Evolutionary conservation across 2,888 invertebrate species (phyloP).

Genomic region (Mythimna ferrago): DNA sequence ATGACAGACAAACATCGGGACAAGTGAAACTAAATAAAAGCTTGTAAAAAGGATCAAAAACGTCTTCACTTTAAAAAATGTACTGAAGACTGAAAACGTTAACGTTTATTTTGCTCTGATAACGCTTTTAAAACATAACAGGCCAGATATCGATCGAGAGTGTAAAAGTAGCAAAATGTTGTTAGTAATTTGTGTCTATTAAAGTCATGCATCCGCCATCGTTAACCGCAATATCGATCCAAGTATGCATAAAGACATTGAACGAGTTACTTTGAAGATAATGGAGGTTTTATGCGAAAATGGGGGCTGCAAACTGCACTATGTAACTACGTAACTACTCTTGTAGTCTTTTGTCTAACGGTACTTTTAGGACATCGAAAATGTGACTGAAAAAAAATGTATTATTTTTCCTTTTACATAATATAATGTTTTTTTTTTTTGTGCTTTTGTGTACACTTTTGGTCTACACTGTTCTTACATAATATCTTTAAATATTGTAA

Average conservation of each 20-base stretch:
- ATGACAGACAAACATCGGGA: too few species aligned
- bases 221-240: slow-evolving; percentile 40
- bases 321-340: background rate
- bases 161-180: slow-evolving; percentile 38
- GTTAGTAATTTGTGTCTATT: slow-evolving; percentile 38
- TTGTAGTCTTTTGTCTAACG: background rate
- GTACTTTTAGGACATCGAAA: too few species aligned
- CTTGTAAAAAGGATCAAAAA: too few species aligned
- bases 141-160: slow-evolving; percentile 32
- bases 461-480: too few species aligned
- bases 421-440: too few species aligned
- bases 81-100: background rate
- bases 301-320: background rate
- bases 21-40: too few species aligned
- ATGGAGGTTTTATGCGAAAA: slow-evolving; percentile 19
- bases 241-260: slow-evolving; percentile 11
- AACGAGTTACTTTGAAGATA: slow-evolving; percentile 18
- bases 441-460: too few species aligned
- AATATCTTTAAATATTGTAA: too few species aligned
- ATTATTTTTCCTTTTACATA: too few species aligned
- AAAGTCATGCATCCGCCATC: slow-evolving; percentile 20
- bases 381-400: too few species aligned
- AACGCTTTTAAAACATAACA: background rate
- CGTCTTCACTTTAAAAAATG: too few species aligned
- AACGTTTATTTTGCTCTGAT: background rate